Base-by-base conservation (phyloP, 2,113 vertebrate genomes). In the Rhinichthys klamathensis region DNA sequence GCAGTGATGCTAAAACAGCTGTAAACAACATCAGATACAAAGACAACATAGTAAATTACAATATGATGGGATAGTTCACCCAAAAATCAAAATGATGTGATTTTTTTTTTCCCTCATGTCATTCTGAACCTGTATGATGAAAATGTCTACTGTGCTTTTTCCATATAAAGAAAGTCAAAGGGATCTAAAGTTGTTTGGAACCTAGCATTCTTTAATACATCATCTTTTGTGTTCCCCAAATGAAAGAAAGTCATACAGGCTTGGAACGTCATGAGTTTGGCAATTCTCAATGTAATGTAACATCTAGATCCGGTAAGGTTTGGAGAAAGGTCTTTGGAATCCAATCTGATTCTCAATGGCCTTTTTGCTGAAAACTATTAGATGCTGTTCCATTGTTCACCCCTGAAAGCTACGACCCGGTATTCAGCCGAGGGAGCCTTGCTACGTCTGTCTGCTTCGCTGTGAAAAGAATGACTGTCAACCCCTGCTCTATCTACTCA, bases 381-480 rank as follows among this genome's bases (percentile, higher is more conserved):
- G 46, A 58, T 72, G 67, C 44, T 60, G 35, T 80, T 81, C 61
- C 58, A 84, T 81, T 78, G 21, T 51, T 77, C 27, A 61, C 65
- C 27, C 56, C 41, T 85, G 65, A 81, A 63, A 56, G 77, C 77
- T 81, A 35, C 21, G 46, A 44, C 69, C 79, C 6, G 7, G 67
- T 73, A 65, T 70, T 58, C 38, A 56, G n/a, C 54, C 11, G 7
- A 60, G 41, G 12, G 67, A 35, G 15, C 7, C 7, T 83, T 82
- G 79, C 79, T 74, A 30, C 18, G 18, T 82, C 54, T 74, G 65
- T 83, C 80, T 83, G 25, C 75, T 78, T 60, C 25, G 23, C 61
- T 56, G 60, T 35, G 23, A 44, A 80, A 81, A 56, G 58, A 84
- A 87, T 58, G 75, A 84, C 67, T 21, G 11, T 63, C 75, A 80